phyloP scores from a whole-genome alignment of 2,113 vertebrate genomes.

The Dicentrarchus labrax region DNA sequence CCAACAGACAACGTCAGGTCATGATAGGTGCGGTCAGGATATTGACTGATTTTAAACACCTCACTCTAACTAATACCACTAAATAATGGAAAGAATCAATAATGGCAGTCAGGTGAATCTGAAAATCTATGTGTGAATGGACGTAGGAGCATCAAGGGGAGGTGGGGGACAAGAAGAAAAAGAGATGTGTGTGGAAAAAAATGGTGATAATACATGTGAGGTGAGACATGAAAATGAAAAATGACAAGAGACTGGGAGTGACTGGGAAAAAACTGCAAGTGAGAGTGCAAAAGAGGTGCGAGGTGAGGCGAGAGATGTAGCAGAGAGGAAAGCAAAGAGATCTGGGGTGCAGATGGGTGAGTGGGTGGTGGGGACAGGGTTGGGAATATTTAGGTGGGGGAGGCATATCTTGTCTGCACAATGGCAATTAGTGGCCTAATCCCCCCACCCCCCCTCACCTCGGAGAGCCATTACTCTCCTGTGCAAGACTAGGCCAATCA shows the following conservation, averaged over 20 bases:
- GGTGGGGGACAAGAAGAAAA: slow-evolving; percentile 3
- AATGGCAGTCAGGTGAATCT: slow-evolving; percentile 42
- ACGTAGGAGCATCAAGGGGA: neutral
- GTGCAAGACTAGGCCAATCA: slow-evolving; percentile 88
- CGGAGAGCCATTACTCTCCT: slow-evolving; percentile 87
- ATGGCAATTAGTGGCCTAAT: slow-evolving; percentile 92
- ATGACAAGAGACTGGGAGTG: slow-evolving; percentile 35
- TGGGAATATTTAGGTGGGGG: slow-evolving; percentile 50
- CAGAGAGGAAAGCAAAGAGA: slow-evolving; percentile 56
- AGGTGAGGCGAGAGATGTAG: slow-evolving; percentile 53
- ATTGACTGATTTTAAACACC: slow-evolving; percentile 65
- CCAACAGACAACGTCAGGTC: slow-evolving; percentile 58
- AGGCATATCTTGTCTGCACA: slow-evolving; percentile 88
- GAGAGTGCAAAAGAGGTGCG: slow-evolving; percentile 60
- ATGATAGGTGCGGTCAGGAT: slow-evolving; percentile 36
- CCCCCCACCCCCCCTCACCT: slow-evolving; percentile 77
- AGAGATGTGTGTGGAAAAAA: slow-evolving; percentile 34
- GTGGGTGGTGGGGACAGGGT: slow-evolving; percentile 63
- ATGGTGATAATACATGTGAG: slow-evolving; percentile 47
- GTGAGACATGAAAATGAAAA: slow-evolving; percentile 63
- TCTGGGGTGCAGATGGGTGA: slow-evolving; percentile 76
- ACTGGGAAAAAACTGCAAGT: slow-evolving; percentile 22
- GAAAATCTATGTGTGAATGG: slow-evolving; percentile 47
- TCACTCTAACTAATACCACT: slow-evolving; percentile 57
- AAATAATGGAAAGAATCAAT: slow-evolving; percentile 69